phyloP scores from a whole-genome alignment of 2,888 invertebrate genomes.

The Drepanosiphum platanoidis region DNA sequence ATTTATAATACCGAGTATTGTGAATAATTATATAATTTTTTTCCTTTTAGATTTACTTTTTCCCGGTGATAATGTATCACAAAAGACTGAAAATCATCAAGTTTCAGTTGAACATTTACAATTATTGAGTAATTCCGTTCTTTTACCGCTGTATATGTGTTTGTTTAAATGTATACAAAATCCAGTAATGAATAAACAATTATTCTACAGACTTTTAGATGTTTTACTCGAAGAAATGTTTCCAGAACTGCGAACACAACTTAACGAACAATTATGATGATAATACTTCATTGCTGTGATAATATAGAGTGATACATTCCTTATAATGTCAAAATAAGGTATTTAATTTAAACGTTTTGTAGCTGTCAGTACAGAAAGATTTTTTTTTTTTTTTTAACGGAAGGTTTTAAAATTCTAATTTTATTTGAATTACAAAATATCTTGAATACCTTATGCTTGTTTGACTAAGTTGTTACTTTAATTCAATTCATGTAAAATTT shows the following conservation, averaged over 20 bases:
- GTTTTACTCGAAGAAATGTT: conserved; percentile 79
- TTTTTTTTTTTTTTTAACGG: not conserved
- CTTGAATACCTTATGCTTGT: not conserved
- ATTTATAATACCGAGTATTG: not conserved
- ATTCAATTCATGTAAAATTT: not conserved
- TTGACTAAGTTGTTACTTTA: not conserved
- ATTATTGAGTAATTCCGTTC: conserved; percentile 65
- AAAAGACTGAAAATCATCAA: conserved; percentile 45
- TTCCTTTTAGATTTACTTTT: conserved; percentile 32
- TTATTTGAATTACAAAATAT: not conserved
- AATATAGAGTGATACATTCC: conserved; percentile 31
- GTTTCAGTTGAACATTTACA: conserved; percentile 64
- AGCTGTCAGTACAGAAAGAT: not conserved
- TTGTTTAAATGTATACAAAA: conserved; percentile 68
- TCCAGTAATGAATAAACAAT: conserved; percentile 73
- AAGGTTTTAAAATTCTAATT: not conserved
- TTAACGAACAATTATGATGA: conserved; percentile 37
- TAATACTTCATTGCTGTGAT: conserved; percentile 37
- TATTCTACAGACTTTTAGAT: conserved; percentile 83
- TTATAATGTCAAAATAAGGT: conserved; percentile 12
- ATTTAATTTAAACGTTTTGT: conserved; percentile 3
- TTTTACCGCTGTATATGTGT: conserved; percentile 64
- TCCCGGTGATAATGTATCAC: not conserved
- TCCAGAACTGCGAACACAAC: conserved; percentile 71
- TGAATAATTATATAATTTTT: not conserved